Conservation (phyloP, 2,113 vertebrate species). For the Lanius ludovicianus region DNA sequence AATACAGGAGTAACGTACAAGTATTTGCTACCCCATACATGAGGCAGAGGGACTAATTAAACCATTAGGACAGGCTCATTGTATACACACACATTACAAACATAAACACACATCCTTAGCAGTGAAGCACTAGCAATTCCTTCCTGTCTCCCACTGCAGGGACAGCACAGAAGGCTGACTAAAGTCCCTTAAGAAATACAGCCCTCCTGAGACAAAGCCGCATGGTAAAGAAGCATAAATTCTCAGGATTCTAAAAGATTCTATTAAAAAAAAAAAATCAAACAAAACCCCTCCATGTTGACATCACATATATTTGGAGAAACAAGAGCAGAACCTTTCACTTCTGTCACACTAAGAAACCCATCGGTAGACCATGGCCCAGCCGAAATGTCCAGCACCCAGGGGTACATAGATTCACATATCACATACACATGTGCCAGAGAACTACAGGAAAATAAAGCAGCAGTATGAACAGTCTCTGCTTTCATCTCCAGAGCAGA, state of each 20-base stretch:
- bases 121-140: neutral
- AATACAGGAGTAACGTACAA: neutral
- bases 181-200: neutral
- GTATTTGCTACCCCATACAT: neutral
- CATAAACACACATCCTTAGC: neutral
- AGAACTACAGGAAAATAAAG: neutral
- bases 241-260: neutral
- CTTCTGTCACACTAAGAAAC: neutral
- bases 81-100: neutral
- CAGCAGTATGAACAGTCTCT: neutral
- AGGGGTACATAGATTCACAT: rapidly evolving
- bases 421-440: rapidly evolving
- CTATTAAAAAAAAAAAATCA: neutral
- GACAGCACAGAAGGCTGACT: neutral
- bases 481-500: neutral
- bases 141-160: neutral
- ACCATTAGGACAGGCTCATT: neutral
- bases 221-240: neutral
- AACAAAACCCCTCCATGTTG: neutral
- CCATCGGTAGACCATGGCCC: rapidly evolving
- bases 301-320: neutral
- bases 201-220: neutral
- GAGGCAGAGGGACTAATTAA: neutral
- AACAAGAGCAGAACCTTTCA: neutral
- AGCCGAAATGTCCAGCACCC: neutral